These are phyloP conservation scores for Oscheius myriophilus DNA, from an alignment of 2,888 invertebrate genomes.

Conservation along the genomic window DNA sequence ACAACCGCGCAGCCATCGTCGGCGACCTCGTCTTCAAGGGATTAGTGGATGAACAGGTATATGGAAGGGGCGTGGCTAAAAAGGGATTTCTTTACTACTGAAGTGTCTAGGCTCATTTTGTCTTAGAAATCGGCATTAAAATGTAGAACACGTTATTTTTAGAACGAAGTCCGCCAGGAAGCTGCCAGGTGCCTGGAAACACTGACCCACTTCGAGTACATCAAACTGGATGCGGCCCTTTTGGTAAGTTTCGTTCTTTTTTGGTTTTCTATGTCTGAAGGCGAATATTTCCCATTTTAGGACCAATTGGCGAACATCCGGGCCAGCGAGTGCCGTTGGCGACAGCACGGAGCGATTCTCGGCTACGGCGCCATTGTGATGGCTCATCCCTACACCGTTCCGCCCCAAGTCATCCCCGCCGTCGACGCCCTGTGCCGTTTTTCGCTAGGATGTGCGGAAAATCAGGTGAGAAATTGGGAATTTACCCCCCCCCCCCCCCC, in stretches of 20 bases:
- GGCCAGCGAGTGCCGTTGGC: neutral
- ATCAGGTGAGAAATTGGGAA: slow-evolving; percentile 18
- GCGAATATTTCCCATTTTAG: neutral
- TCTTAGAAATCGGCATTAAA: too few relatives aligned
- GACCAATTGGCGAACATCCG: slow-evolving; percentile 11
- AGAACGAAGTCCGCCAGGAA: slow-evolving; percentile 47
- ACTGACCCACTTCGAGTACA: slow-evolving; percentile 44
- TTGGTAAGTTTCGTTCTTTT: slow-evolving; percentile 2
- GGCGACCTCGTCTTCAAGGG: slow-evolving; percentile 19
- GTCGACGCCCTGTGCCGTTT: slow-evolving; percentile 31
- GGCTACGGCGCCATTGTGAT: slow-evolving; percentile 39
- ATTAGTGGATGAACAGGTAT: slow-evolving; percentile 31
- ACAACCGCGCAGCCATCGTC: slow-evolving; percentile 13
- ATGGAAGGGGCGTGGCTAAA: too few relatives aligned
- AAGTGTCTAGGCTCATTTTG: too few relatives aligned
- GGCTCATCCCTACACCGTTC: slow-evolving; percentile 45
- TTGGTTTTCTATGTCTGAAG: neutral
- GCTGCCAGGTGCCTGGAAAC: slow-evolving; percentile 45
- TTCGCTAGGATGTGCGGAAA: slow-evolving; percentile 18
- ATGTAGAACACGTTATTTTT: slow-evolving; percentile 4
- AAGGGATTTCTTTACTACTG: too few relatives aligned
- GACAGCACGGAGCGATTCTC: slow-evolving; percentile 42
- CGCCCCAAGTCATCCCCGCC: slow-evolving; percentile 35
- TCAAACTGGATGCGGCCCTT: slow-evolving; percentile 31
- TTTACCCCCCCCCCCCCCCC: too few relatives aligned